Evolutionary conservation across 1,140 invertebrate genomes (phyloP).

Genomic region (Drosophila seguyi): DNA sequence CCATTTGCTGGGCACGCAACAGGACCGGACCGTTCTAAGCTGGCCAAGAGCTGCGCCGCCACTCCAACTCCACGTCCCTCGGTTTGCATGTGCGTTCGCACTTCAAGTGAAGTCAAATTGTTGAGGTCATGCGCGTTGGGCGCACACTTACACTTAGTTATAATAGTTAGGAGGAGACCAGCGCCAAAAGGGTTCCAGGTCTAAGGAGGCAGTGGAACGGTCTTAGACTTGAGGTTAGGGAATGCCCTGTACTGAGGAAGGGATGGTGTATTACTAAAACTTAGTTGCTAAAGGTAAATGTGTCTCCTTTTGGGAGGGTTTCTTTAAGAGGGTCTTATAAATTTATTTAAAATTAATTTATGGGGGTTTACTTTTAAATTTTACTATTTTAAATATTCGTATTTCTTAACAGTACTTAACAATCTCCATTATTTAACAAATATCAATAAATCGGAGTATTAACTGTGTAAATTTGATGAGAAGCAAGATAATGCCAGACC

Average conservation of each 20-base stretch:
- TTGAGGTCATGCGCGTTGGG: slow-evolving; percentile 81
- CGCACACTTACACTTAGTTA: slow-evolving; percentile 59
- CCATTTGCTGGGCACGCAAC: slow-evolving; percentile 68
- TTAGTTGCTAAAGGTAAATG: not conserved
- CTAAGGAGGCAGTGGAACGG: not conserved
- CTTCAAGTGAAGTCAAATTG: slow-evolving; percentile 77
- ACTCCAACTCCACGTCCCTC: slow-evolving; percentile 10
- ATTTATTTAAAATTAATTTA: not conserved
- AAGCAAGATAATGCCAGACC: no score
- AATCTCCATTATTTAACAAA: not conserved
- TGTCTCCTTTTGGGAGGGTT: not conserved
- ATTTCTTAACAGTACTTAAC: not conserved
- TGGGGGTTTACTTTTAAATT: not conserved
- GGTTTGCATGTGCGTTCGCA: slow-evolving; percentile 73
- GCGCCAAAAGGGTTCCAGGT: slow-evolving; percentile 61
- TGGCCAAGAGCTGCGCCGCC: slow-evolving; percentile 8
- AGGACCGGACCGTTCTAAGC: slow-evolving; percentile 36
- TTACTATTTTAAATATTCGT: not conserved
- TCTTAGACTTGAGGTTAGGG: no score
- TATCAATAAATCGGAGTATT: not conserved
- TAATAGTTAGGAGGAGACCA: slow-evolving; percentile 44
- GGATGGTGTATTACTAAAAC: not conserved
- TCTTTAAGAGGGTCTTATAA: not conserved
- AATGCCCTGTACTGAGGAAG: not conserved
- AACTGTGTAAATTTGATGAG: no score